These are phyloP conservation scores for Dasypogon diadema DNA, from an alignment of 2,888 invertebrate species.

Conservation along the genomic window DNA sequence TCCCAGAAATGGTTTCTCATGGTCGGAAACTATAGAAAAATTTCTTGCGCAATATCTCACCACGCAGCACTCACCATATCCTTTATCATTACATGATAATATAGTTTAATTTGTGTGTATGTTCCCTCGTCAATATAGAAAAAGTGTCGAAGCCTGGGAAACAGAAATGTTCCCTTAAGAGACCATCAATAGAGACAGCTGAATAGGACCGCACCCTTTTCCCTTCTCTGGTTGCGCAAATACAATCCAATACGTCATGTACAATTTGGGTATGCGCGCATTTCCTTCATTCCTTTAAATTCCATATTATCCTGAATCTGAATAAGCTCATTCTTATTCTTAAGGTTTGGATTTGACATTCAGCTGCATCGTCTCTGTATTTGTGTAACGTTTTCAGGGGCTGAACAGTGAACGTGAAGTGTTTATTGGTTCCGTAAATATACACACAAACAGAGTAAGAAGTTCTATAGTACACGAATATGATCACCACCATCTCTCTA, in stretches of 20 bases:
- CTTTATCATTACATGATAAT: neutral
- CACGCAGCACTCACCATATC: neutral
- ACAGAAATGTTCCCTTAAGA: constrained; percentile 21
- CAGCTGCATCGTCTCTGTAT: neutral
- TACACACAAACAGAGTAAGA: constrained; percentile 12
- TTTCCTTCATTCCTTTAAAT: constrained; percentile 18
- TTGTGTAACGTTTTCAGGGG: constrained; percentile 17
- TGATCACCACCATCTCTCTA: constrained; percentile 14
- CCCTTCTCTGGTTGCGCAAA: constrained; percentile 29
- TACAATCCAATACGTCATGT: constrained; percentile 22
- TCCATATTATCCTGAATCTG: constrained; percentile 19
- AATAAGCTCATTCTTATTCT: constrained; percentile 17
- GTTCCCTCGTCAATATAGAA: neutral
- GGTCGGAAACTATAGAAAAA: neutral
- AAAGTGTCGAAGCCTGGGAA: constrained; percentile 44
- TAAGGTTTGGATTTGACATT: constrained; percentile 36
- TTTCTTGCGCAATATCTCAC: constrained; percentile 26
- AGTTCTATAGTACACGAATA: constrained; percentile 7
- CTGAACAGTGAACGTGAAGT: constrained; percentile 17
- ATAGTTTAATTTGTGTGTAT: constrained; percentile 30
- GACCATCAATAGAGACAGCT: constrained; percentile 28
- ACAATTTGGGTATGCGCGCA: constrained; percentile 26
- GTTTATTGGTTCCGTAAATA: constrained; percentile 39
- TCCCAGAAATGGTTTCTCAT: neutral
- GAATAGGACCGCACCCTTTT: constrained; percentile 49